Evolutionary conservation across 2,113 vertebrate genomes (phyloP).

Genomic region (Sinocyclocheilus anshuiensis): DNA sequence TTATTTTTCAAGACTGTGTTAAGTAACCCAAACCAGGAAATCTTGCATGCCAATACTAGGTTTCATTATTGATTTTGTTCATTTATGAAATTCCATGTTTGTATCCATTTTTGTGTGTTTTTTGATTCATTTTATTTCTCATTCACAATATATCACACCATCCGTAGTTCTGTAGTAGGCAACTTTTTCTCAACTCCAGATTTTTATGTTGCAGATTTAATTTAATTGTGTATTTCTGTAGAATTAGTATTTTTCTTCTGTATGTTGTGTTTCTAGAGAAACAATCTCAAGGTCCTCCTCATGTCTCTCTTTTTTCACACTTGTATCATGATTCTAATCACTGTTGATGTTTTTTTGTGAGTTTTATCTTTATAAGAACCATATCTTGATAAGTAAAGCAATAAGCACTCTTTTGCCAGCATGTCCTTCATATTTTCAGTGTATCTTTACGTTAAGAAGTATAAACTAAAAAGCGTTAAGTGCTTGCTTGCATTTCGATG

Average conservation of each 20-base stretch:
- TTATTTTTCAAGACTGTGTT: conserved; percentile 59
- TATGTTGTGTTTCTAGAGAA: conserved; percentile 62
- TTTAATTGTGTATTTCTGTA: conserved; percentile 66
- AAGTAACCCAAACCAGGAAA: conserved; percentile 51
- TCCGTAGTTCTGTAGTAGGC: conserved; percentile 56
- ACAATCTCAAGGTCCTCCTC: conserved; percentile 53
- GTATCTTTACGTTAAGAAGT: conserved; percentile 5
- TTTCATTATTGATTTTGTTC: conserved; percentile 48
- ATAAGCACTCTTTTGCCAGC: conserved; percentile 52
- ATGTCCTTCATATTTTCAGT: conserved; percentile 43
- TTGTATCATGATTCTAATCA: conserved; percentile 38
- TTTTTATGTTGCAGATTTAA: conserved; percentile 56
- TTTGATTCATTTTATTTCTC: conserved; percentile 51
- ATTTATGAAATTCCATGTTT: conserved; percentile 46
- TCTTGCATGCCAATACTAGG: conserved; percentile 68
- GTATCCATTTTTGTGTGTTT: conserved; percentile 38
- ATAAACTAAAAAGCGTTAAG: not conserved
- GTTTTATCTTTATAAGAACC: conserved; percentile 15
- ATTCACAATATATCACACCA: conserved; percentile 58
- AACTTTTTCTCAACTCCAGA: conserved; percentile 47
- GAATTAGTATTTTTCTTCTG: conserved; percentile 64
- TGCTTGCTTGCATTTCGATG: conserved; percentile 5
- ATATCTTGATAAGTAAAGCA: conserved; percentile 33
- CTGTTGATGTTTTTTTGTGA: not conserved
- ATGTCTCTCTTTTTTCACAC: conserved; percentile 76